Percentiles rank a stretch among this genome's conserved stretches.
Conservation (phyloP, 2,797 vertebrate genomes). For the Alca torda region DNA sequence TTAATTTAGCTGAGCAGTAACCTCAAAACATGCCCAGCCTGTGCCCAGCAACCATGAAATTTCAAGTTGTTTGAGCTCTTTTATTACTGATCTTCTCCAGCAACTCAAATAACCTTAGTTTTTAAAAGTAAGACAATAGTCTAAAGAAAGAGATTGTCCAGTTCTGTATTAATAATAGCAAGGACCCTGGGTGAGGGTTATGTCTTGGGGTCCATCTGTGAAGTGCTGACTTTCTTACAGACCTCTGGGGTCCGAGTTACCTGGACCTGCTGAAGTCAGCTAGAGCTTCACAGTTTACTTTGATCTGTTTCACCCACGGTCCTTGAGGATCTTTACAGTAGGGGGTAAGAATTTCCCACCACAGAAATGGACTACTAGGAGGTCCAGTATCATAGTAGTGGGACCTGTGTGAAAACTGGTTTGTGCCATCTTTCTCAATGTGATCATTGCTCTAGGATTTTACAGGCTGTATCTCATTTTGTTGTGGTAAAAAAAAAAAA, state of each 20-base stretch:
- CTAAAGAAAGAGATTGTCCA: background rate
- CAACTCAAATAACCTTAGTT: background rate
- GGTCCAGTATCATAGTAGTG: background rate
- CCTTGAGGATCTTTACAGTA: background rate
- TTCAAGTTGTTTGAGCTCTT: background rate
- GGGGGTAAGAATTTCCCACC: background rate
- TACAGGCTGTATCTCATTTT: background rate
- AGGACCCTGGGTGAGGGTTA: background rate
- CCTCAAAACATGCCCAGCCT: background rate
- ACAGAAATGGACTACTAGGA: background rate
- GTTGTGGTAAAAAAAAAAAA: background rate
- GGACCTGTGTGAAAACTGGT: background rate
- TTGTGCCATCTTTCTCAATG: background rate
- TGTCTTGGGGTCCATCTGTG: background rate
- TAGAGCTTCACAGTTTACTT: background rate
- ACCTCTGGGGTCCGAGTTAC: background rate
- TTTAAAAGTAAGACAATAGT: background rate
- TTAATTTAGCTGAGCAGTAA: background rate
- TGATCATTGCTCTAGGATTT: background rate
- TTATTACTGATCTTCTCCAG: background rate
- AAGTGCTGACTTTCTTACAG: background rate
- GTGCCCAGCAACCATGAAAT: background rate
- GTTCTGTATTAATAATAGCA: background rate
- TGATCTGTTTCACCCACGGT: background rate
- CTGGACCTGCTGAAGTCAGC: background rate